A percentile compares a stretch with the other conserved stretches of the same genome.
These are phyloP conservation scores for Eptesicus fuscus DNA, from an alignment of 2,113 vertebrate species.

Conservation along the genomic window DNA sequence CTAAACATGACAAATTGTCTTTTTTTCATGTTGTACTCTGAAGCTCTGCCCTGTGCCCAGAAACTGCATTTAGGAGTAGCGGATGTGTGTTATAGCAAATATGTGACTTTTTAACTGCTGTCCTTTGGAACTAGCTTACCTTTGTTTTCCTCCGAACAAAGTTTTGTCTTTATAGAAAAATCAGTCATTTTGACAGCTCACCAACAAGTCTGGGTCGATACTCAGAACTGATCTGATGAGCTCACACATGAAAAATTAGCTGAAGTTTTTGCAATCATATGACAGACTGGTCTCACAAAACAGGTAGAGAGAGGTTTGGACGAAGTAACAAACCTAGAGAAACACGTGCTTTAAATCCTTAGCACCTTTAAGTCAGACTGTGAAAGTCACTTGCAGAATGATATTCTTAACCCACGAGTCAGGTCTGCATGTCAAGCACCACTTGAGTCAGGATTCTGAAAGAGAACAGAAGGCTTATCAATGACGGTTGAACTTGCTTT, in stretches of 20 bases:
- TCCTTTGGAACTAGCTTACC: not conserved
- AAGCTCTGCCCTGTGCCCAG: not conserved
- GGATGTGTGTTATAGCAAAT: not conserved
- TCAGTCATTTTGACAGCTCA: not conserved
- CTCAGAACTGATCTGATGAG: not conserved
- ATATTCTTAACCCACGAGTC: not conserved
- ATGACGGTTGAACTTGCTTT: not conserved
- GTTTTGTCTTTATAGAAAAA: constrained; percentile 9
- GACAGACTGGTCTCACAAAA: not conserved
- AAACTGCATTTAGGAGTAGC: not conserved
- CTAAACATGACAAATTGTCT: not conserved
- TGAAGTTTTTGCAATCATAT: not conserved
- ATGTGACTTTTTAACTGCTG: not conserved
- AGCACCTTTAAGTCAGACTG: not conserved
- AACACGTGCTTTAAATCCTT: not conserved
- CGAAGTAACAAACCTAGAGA: not conserved
- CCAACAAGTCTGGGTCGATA: not conserved
- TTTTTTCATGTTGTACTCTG: not conserved
- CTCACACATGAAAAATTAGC: constrained; percentile 12
- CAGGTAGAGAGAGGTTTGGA: not conserved
- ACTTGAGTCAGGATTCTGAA: constrained; percentile 32
- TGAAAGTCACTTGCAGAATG: not conserved
- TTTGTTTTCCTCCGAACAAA: not conserved
- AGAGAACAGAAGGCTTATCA: not conserved
- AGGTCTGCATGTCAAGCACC: constrained; percentile 19